Evolutionary conservation across 2,797 vertebrate genomes (phyloP).

Genomic region (Esox lucius): DNA sequence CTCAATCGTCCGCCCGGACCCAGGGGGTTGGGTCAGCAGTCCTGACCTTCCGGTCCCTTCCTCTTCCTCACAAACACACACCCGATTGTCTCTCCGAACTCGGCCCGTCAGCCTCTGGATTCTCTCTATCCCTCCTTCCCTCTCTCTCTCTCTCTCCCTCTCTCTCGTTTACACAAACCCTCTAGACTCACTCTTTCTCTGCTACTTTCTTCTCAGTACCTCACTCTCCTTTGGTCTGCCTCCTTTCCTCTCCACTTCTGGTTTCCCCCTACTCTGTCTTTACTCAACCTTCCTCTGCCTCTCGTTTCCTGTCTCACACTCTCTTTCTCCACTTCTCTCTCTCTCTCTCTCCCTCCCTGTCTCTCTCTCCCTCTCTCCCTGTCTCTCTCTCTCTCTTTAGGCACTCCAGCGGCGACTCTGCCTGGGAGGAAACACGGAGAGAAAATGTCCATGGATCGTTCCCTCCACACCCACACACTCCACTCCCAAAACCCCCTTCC

Average conservation of each 20-base stretch:
- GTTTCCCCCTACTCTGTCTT: conserved; percentile 25
- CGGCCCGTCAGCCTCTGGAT: conserved; percentile 12
- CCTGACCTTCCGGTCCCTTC: conserved; percentile 33
- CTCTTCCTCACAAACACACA: conserved; percentile 1
- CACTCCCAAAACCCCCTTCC: not conserved
- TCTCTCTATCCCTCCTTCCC: conserved; percentile 13
- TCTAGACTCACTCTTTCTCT: conserved; percentile 24
- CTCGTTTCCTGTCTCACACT: not conserved
- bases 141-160: conserved; percentile 14
- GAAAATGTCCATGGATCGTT: conserved; percentile 52
- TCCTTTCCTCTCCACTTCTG: conserved; percentile 4
- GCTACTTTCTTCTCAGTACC: conserved; percentile 22
- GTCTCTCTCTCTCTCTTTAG: conserved; percentile 30
- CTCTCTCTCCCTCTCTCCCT: conserved; percentile 16
- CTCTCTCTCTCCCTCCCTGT: not conserved
- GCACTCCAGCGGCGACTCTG: conserved; percentile 57
- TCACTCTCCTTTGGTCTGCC: conserved; percentile 8
- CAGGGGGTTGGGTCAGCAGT: conserved; percentile 38
- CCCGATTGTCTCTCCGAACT: conserved; percentile 4
- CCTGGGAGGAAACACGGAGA: conserved; percentile 65
- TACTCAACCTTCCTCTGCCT: not conserved
- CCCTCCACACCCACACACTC: conserved; percentile 26
- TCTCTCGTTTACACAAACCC: conserved; percentile 18
- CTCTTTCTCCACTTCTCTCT: conserved; percentile 6
- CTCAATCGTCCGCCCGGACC: conserved; percentile 61